Conservation (phyloP, 2,888 invertebrate genomes). For the Nymphalis c-album region DNA sequence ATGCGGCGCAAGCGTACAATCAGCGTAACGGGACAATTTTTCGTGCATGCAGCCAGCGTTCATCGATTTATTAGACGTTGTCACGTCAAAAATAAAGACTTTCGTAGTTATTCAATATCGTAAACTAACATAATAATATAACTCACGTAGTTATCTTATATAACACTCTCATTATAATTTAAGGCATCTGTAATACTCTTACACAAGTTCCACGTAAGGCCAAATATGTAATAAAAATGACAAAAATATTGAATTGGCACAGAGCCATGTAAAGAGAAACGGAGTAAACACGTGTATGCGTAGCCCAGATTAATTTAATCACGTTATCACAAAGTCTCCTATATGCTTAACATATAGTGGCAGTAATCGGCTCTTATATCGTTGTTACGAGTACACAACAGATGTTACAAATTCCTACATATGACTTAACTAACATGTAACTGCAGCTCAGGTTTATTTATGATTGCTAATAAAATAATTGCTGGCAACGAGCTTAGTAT, state of each 20-base stretch:
- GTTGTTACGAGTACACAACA: neutral
- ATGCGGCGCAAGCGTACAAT: no score
- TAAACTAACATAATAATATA: no score
- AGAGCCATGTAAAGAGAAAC: slow-evolving; percentile 12
- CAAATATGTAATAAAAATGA: slow-evolving; percentile 5
- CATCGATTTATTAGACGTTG: no score
- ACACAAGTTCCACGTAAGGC: neutral
- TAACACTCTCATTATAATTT: neutral
- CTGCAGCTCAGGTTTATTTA: no score
- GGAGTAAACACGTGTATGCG: slow-evolving; percentile 19
- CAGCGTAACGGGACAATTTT: no score
- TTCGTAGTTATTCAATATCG: neutral
- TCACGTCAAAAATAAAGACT: no score
- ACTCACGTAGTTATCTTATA: neutral
- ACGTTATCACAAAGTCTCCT: slow-evolving; percentile 12
- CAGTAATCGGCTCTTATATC: neutral
- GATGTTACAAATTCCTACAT: neutral
- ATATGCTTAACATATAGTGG: neutral
- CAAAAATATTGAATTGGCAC: slow-evolving; percentile 21
- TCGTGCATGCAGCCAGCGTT: no score
- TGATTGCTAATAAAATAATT: no score
- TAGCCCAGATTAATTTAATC: slow-evolving; percentile 22
- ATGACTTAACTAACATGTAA: no score
- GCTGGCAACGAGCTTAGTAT: no score
- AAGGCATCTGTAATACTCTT: neutral